phyloP scores from a whole-genome alignment of 2,113 vertebrate genomes.

The Myotis brandtii region DNA sequence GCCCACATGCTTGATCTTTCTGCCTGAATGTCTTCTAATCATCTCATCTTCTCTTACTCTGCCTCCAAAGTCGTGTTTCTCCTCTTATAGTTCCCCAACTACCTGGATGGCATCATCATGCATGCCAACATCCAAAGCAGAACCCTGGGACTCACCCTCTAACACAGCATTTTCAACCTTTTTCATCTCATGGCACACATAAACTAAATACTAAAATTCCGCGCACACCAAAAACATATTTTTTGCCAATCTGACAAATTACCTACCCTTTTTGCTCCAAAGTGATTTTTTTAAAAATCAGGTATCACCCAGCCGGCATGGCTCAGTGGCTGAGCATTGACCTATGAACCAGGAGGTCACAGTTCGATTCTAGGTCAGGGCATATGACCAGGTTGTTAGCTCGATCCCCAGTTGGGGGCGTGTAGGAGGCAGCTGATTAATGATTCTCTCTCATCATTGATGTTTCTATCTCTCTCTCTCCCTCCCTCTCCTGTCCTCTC shows the following conservation, averaged over 20 bases:
- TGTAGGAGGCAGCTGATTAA: too few relatives aligned
- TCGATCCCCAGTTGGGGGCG: too few relatives aligned
- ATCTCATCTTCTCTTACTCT: neutral
- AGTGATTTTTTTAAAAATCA: neutral
- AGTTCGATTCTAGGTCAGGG: too few relatives aligned
- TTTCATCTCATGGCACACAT: neutral
- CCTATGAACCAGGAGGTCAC: too few relatives aligned
- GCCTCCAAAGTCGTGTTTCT: neutral
- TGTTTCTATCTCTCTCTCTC: too few relatives aligned
- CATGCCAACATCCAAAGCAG: neutral
- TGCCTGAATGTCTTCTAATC: neutral
- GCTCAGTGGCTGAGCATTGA: too few relatives aligned
- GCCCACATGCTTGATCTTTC: slow-evolving; percentile 20
- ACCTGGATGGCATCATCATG: neutral
- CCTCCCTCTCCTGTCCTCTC: too few relatives aligned
- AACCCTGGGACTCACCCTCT: neutral
- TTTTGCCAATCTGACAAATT: neutral
- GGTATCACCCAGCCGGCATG: too few relatives aligned
- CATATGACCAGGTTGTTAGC: too few relatives aligned
- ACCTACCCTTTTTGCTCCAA: neutral
- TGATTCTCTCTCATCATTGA: too few relatives aligned
- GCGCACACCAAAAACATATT: neutral
- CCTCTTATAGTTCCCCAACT: neutral
- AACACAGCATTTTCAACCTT: neutral
- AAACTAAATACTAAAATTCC: neutral